These are phyloP conservation scores for Limnodromus scolopaceus DNA, from an alignment of 2,797 vertebrate species.

Conservation along the genomic window DNA sequence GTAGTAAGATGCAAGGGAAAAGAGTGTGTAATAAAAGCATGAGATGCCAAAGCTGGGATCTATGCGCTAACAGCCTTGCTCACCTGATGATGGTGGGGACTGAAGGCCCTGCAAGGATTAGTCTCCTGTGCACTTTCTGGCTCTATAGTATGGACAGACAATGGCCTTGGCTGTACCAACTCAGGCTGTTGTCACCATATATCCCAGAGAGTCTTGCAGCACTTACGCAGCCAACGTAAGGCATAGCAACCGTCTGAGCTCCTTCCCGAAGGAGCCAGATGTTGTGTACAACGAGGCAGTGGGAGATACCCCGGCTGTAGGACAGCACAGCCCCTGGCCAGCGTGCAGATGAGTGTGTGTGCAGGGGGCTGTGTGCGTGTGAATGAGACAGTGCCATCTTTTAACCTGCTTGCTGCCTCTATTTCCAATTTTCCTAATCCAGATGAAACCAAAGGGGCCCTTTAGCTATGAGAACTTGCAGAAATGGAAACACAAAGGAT, in stretches of 20 bases:
- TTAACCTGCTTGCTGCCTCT: background rate
- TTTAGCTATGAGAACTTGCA: fast-evolving
- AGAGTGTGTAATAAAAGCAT: background rate
- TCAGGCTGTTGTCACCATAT: background rate
- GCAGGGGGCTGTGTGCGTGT: background rate
- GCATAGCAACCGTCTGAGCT: background rate
- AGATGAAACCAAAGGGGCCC: background rate
- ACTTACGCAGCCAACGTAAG: background rate
- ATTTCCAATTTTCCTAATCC: background rate
- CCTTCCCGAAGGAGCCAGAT: background rate
- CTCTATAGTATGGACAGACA: fast-evolving
- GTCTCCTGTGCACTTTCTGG: background rate
- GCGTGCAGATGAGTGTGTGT: background rate
- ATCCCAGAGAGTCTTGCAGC: background rate
- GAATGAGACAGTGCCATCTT: background rate
- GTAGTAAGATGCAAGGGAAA: background rate
- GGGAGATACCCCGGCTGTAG: background rate
- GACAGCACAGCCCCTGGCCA: background rate
- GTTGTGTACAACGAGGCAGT: background rate
- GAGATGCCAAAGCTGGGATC: fast-evolving
- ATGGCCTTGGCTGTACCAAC: background rate
- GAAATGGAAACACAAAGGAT: background rate
- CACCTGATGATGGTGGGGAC: background rate
- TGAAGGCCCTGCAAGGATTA: background rate
- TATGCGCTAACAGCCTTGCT: background rate